Percentiles rank a stretch among this genome's conserved stretches.
These are phyloP conservation scores for Odontomyia ornata DNA, from an alignment of 2,888 invertebrate species.

Conservation along the genomic window DNA sequence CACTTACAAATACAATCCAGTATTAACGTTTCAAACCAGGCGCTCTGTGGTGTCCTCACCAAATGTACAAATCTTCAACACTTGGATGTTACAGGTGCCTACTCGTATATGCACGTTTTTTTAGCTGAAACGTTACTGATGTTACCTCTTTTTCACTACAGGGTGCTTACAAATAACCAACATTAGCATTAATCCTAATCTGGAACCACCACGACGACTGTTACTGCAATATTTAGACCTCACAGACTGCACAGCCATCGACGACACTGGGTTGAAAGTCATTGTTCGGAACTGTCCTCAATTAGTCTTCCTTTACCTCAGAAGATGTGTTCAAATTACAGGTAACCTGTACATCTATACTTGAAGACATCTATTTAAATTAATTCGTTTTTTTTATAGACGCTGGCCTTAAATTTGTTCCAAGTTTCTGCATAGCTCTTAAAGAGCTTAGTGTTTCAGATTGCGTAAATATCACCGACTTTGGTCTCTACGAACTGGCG, in stretches of 20 bases:
- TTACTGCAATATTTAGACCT: constrained; percentile 88
- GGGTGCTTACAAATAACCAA: constrained; percentile 83
- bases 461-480: constrained; percentile 88
- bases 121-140: background rate
- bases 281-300: constrained; percentile 89
- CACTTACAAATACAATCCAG: constrained; percentile 83
- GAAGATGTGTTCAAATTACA: constrained; percentile 88
- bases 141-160: constrained; percentile 55
- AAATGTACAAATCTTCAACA: constrained; percentile 84
- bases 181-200: constrained; percentile 74
- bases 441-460: constrained; percentile 91
- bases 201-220: constrained; percentile 73
- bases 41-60: constrained; percentile 80
- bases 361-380: background rate
- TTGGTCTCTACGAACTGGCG: constrained; percentile 88
- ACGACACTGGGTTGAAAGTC: constrained; percentile 84
- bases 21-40: constrained; percentile 77
- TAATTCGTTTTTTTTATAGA: constrained; percentile 73
- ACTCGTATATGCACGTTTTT: background rate
- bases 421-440: constrained; percentile 84
- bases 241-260: constrained; percentile 86
- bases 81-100: constrained; percentile 82
- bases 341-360: constrained; percentile 64
- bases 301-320: constrained; percentile 84
- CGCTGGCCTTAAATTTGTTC: constrained; percentile 89